Base-by-base conservation (phyloP, 2,113 vertebrate genomes). In the Pipra filicauda region DNA sequence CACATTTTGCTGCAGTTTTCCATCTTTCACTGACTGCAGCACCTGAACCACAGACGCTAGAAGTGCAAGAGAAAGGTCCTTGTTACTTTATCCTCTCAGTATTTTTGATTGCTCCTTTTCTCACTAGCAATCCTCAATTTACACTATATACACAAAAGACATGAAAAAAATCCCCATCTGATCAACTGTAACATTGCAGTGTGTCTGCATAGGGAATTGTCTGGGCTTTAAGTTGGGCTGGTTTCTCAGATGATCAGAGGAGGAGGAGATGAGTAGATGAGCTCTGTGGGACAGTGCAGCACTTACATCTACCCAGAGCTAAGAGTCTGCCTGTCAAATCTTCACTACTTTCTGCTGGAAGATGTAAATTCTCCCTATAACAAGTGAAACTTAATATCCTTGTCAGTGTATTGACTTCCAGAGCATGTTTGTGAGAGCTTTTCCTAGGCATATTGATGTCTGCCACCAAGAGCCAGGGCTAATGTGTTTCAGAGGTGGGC, bases 1-100 rank as follows among this genome's bases (percentile, higher is more conserved):
- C 96, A 99, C 96, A 7, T 98, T 98, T 75, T 97, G 97, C 12
- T 98, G 94, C 95, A 98, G 96, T 43, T 89, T 97, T 86, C 98
- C 96, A 0, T 97, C 95, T 84, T 98, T 98, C 43, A 98, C 97
- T 11, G 98, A 97, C 62, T 97, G 98, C 64, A 99, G 97, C 55
- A 97, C 96, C 91, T 98, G 98, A 23, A 97, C 97, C 93, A 98
- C 97, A 73, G 97, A 96, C 4, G 98, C 99, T 99, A 35, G 33
- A 92, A 85, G 24, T 31, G 41, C 6, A 92, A 78, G n/a, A 85
- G 35, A 75, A 91, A 75, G 10, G 44, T 65, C 55, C 2, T 16
- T 15, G 23, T 91, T 96, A 94, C 43, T 67, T 91, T 27, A 54
- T 39, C 23, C 11, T 51, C 41, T 69, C 7, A 2, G 9, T 64